These are phyloP conservation scores for Otus sunia DNA, from an alignment of 2,113 vertebrate species.

Conservation along the genomic window DNA sequence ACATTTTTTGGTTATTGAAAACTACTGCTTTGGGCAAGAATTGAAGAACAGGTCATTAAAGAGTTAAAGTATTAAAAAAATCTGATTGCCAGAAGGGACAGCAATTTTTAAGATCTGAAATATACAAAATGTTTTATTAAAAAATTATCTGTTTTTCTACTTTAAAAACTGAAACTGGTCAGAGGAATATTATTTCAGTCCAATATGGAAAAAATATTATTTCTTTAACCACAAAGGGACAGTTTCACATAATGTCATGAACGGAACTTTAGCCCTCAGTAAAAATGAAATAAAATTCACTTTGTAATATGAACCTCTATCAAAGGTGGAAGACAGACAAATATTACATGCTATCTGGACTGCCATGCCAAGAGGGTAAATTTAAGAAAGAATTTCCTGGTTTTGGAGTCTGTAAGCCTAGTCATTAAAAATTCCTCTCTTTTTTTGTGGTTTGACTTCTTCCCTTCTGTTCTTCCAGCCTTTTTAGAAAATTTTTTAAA, in stretches of 20 bases:
- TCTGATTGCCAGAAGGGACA: background rate
- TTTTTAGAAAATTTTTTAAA: background rate
- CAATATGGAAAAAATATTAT: slow-evolving; percentile 42
- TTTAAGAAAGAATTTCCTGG: slow-evolving; percentile 39
- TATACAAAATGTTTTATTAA: background rate
- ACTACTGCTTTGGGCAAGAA: background rate
- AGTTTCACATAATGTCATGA: slow-evolving; percentile 27
- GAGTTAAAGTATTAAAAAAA: background rate
- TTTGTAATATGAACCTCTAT: slow-evolving; percentile 29
- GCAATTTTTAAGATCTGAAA: background rate
- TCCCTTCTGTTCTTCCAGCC: background rate
- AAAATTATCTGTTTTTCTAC: background rate
- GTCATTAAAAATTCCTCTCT: background rate
- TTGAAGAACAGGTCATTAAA: background rate
- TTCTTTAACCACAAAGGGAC: slow-evolving; percentile 45
- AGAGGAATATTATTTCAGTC: slow-evolving; percentile 1
- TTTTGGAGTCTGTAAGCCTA: background rate
- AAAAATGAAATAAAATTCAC: slow-evolving; percentile 30
- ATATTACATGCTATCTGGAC: slow-evolving; percentile 16
- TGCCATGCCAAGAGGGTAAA: background rate
- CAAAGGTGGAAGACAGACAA: slow-evolving; percentile 20
- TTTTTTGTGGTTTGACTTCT: background rate
- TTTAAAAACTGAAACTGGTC: slow-evolving; percentile 23
- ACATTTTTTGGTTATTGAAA: background rate
- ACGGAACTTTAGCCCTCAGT: background rate